Conservation (phyloP, 2,113 vertebrate genomes). For the Danio rerio region DNA sequence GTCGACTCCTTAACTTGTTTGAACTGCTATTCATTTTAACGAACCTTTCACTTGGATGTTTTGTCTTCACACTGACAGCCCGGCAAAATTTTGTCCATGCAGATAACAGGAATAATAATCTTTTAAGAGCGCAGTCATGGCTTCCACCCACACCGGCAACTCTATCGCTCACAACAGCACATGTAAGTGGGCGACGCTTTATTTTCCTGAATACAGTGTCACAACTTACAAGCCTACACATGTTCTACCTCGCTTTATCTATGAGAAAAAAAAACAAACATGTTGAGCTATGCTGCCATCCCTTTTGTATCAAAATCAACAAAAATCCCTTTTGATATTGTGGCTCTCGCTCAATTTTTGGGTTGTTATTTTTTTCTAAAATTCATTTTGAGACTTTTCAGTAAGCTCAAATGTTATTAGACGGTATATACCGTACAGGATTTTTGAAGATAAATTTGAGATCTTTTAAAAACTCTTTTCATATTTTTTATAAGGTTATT, state of each 20-base stretch:
- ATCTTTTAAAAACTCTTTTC: too few relatives aligned
- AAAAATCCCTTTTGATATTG: too few relatives aligned
- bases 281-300: background rate
- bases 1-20: background rate
- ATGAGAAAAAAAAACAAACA: background rate
- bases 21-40: background rate
- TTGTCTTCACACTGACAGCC: background rate
- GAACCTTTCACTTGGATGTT: background rate
- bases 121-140: background rate
- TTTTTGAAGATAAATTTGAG: too few relatives aligned
- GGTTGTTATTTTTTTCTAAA: too few relatives aligned
- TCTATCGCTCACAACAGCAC: background rate
- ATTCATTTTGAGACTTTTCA: too few relatives aligned
- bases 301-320: too few relatives aligned
- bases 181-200: background rate
- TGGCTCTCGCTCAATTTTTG: too few relatives aligned
- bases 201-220: background rate
- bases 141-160: background rate
- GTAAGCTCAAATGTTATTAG: too few relatives aligned
- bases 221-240: background rate
- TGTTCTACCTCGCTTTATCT: constrained; percentile 3
- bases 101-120: background rate
- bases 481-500: too few relatives aligned
- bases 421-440: too few relatives aligned
- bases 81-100: background rate